phyloP scores from a whole-genome alignment of 2,797 vertebrate genomes.

The Kryptolebias ocellatus region DNA sequence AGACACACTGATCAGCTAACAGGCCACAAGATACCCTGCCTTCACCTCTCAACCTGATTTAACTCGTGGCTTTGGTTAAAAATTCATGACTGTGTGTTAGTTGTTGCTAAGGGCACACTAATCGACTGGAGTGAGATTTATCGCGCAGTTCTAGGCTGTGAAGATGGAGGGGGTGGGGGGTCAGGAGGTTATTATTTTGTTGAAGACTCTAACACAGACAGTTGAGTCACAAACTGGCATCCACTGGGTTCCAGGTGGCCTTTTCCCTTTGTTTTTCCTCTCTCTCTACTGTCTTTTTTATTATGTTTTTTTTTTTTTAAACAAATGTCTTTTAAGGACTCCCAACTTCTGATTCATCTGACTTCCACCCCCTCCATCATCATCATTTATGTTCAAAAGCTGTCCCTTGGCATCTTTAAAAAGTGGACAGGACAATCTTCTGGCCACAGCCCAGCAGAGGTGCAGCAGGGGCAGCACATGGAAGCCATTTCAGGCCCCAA shows the following conservation, averaged over 20 bases:
- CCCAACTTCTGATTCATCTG: constrained; percentile 54
- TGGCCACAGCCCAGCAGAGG: constrained; percentile 73
- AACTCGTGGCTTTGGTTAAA: constrained; percentile 77
- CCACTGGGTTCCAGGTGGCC: constrained; percentile 69
- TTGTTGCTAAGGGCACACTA: constrained; percentile 76
- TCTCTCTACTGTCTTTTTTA: constrained; percentile 52
- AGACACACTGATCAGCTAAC: constrained; percentile 61
- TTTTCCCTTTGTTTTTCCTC: constrained; percentile 52
- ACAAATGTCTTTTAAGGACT: constrained; percentile 47
- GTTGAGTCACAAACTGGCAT: constrained; percentile 75
- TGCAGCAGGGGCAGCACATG: constrained; percentile 77
- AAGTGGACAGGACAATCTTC: constrained; percentile 72
- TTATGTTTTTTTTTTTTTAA: constrained; percentile 50
- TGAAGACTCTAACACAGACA: constrained; percentile 54
- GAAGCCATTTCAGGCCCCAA: constrained; percentile 75
- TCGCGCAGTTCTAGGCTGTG: constrained; percentile 56
- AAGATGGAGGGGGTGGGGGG: constrained; percentile 11
- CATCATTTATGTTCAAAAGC: constrained; percentile 58
- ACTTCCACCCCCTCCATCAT: constrained; percentile 27
- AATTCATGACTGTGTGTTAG: constrained; percentile 76
- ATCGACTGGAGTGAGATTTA: constrained; percentile 77
- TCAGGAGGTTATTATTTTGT: constrained; percentile 43
- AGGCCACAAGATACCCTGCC: constrained; percentile 55
- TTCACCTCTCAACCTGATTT: constrained; percentile 73
- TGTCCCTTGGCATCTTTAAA: constrained; percentile 68